These are phyloP conservation scores for Drosophila virilis DNA, from an alignment of 1,140 invertebrate species.

Conservation along the genomic window DNA sequence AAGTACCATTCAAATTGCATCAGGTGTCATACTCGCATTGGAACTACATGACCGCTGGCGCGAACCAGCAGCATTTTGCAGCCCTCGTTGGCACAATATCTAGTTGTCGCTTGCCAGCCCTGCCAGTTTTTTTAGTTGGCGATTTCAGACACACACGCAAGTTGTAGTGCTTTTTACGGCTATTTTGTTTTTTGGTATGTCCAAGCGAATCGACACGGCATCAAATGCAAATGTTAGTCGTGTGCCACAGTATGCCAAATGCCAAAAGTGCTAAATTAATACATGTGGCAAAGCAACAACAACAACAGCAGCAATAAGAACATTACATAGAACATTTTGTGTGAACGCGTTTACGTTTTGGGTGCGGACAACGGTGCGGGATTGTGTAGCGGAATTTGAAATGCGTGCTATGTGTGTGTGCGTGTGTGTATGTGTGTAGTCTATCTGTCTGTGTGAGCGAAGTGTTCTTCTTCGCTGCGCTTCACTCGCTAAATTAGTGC, in stretches of 20 bases:
- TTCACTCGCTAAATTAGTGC: conserved; percentile 52
- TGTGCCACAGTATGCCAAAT: conserved; percentile 5
- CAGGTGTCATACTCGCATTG: conserved; percentile 7
- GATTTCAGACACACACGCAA: conserved; percentile 63
- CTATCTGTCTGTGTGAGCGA: conserved; percentile 19
- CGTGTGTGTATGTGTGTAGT: conserved; percentile 19
- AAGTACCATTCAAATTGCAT: background rate
- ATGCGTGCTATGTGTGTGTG: conserved; percentile 26
- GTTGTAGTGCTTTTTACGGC: conserved; percentile 69
- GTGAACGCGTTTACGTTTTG: conserved; percentile 58
- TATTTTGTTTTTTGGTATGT: conserved; percentile 77
- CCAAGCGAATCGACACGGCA: conserved; percentile 12
- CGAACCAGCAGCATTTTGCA: conserved; percentile 22
- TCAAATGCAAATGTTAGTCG: conserved; percentile 14
- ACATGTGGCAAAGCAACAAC: conserved; percentile 17
- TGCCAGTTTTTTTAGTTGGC: conserved; percentile 64
- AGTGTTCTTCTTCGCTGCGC: conserved; percentile 51
- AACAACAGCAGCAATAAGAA: conserved; percentile 40
- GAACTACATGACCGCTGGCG: background rate
- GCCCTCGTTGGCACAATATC: conserved; percentile 28
- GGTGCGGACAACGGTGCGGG: conserved; percentile 37
- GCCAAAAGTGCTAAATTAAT: conserved; percentile 8
- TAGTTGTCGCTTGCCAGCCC: conserved; percentile 28
- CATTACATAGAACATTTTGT: conserved; percentile 59
- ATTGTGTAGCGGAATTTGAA: conserved; percentile 67